Evolutionary conservation across 2,888 invertebrate species (phyloP), one percentile per base, ranked within the genome.

Genomic region (Callimorpha dominula): DNA sequence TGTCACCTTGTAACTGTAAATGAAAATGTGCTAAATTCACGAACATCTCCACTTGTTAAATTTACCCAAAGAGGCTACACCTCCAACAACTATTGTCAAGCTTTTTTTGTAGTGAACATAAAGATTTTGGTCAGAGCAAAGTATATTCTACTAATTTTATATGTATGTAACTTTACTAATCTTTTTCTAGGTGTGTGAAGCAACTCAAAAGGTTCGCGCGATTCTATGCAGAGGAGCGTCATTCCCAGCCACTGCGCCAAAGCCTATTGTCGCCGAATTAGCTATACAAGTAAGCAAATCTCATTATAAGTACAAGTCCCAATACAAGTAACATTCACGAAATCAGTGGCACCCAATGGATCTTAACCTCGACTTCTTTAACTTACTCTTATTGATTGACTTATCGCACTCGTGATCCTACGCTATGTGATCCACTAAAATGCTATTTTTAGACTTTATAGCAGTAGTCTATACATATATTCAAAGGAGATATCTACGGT

Each of bases 171-270:
- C 43, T 8, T 8, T 46, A 46, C 43, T 9, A 46, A 46, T 46
- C 43, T 64, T 60, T 52, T 84, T 85, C 3, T 85, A 98, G 78
- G 94, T 99, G 0, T 97, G 97, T 78, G 99, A 99, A 92, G 96
- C 96, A 0, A 96, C 97, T 20, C 97, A 98, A 90, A 97, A 97
- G 71, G 96, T 99, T 8, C 97, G 98, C 62, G 98, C 98, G 17
- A 97, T 99, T 46, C 96, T 98, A 70, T 99, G 99, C 86, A 98
- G 98, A 88, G 99, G 99, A n/a, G 96, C 97, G 31, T 96, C 97
- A 20, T 99, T 98, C 94, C 99, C 99, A 0, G 96, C 97, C 49
- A 98, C 99, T 0, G 97, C 97, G 42, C 99, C 99, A 0, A 96
- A 98, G 70, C 99, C 99, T 2, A 97, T 97, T 76, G 96, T 99